phyloP scores from a whole-genome alignment of 2,797 vertebrate species.

The Lutjanus argentimaculatus region DNA sequence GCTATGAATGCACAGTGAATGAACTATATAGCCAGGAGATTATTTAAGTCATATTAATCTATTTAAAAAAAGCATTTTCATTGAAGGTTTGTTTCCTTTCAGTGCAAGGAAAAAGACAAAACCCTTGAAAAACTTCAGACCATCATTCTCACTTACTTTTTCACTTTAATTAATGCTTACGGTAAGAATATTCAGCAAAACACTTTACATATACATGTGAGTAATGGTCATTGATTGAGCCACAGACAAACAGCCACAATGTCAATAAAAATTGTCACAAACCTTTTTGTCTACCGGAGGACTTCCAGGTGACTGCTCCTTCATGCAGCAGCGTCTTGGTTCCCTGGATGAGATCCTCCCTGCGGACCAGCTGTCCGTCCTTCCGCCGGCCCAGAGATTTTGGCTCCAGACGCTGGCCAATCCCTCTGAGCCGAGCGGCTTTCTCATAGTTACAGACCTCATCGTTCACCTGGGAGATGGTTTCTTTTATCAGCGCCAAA shows the following conservation, averaged over 20 bases:
- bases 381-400: constrained; percentile 89
- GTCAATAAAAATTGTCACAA: neutral
- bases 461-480: constrained; percentile 90
- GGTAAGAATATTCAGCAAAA: neutral
- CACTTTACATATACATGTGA: fast-evolving
- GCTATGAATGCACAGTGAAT: too few species aligned
- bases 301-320: constrained; percentile 89
- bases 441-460: constrained; percentile 89
- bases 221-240: neutral
- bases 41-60: too few species aligned
- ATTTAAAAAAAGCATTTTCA: too few species aligned
- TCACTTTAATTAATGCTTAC: neutral
- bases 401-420: constrained; percentile 88
- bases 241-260: neutral
- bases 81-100: too few species aligned
- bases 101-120: too few species aligned
- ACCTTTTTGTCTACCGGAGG: constrained; percentile 93
- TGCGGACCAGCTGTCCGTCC: constrained; percentile 87
- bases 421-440: constrained; percentile 86
- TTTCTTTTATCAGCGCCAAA: constrained; percentile 90
- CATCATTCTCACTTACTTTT: neutral
- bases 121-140: too few species aligned
- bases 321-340: constrained; percentile 86
- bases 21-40: too few species aligned
- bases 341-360: constrained; percentile 87